Conservation (phyloP, 1,140 invertebrate species). For the Anagrus nilaparvatae region DNA sequence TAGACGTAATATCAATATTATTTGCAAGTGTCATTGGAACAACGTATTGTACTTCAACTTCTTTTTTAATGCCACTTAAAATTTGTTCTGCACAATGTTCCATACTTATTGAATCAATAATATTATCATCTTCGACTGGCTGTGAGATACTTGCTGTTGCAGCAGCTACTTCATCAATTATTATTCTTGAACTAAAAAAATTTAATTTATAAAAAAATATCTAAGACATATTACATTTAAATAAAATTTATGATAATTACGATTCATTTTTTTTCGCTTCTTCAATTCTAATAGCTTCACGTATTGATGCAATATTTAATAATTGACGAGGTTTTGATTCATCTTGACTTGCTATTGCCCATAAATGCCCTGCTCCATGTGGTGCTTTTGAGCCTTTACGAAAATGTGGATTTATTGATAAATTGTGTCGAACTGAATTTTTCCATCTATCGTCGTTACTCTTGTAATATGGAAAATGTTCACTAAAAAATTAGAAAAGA, state of each 20-base stretch:
- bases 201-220: neutral
- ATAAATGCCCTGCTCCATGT: conserved; percentile 75
- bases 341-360: conserved; percentile 63
- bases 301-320: conserved; percentile 20
- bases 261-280: neutral
- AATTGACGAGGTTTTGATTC: conserved; percentile 37
- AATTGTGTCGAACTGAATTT: conserved; percentile 77
- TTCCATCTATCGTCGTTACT: conserved; percentile 83
- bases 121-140: conserved; percentile 21
- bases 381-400: conserved; percentile 73
- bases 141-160: conserved; percentile 38
- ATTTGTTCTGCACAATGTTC: conserved; percentile 45
- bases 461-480: conserved; percentile 77
- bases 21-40: conserved; percentile 34
- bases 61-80: conserved; percentile 39
- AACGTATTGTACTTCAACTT: conserved; percentile 44
- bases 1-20: conserved; percentile 17
- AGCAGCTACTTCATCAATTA: conserved; percentile 34
- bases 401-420: conserved; percentile 83
- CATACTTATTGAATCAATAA: conserved; percentile 31
- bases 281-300: conserved; percentile 22
- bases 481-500: conserved; percentile 44
- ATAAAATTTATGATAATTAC: neutral
- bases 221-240: neutral
- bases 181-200: conserved; percentile 22